phyloP scores from a whole-genome alignment of 2,113 vertebrate genomes.

The Neogale vison region DNA sequence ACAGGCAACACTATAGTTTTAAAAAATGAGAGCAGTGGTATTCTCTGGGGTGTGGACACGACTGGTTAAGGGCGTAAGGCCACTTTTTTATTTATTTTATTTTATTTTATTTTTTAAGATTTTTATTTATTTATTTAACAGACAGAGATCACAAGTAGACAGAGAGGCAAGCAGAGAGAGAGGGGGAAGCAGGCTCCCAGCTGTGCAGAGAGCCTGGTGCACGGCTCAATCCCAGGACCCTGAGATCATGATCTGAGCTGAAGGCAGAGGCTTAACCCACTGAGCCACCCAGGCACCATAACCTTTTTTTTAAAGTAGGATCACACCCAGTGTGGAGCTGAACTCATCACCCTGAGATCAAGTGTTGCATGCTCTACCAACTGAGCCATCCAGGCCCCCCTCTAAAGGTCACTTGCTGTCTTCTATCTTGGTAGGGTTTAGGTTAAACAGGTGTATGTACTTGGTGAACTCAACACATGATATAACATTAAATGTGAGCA shows the following conservation, averaged over 20 bases:
- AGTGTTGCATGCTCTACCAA: background rate
- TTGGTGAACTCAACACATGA: background rate
- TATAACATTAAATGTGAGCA: background rate
- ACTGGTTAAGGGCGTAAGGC: background rate
- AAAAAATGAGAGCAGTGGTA: background rate
- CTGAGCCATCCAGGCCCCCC: background rate
- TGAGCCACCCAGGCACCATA: too few relatives aligned
- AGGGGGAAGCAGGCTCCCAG: too few relatives aligned
- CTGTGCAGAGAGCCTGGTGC: too few relatives aligned
- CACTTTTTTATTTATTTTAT: background rate
- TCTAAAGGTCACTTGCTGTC: background rate
- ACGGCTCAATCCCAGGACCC: too few relatives aligned
- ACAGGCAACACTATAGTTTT: background rate
- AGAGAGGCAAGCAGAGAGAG: too few relatives aligned
- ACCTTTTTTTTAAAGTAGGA: background rate
- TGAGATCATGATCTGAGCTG: too few relatives aligned
- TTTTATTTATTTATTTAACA: too few relatives aligned
- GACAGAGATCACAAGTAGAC: too few relatives aligned
- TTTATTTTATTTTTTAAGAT: too few relatives aligned
- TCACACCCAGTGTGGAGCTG: background rate
- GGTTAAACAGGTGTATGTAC: background rate
- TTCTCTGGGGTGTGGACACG: background rate
- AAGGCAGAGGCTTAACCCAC: too few relatives aligned
- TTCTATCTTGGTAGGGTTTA: background rate
- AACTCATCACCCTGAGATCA: background rate